These are phyloP conservation scores for Alviniconcha marisindica DNA, from an alignment of 1,140 invertebrate species.

Conservation along the genomic window DNA sequence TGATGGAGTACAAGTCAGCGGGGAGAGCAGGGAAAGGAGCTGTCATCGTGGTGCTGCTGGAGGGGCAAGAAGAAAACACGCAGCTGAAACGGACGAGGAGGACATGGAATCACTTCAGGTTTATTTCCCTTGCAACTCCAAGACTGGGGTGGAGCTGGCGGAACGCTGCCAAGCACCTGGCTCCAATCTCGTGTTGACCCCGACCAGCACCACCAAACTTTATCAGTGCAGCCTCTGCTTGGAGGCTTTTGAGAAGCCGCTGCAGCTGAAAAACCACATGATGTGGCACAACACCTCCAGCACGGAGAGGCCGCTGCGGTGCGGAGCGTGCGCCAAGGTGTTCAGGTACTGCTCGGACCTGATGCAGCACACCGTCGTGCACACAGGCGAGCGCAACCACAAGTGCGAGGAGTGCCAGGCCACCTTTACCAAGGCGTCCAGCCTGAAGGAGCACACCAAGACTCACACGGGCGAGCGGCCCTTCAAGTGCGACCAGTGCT, in stretches of 20 bases:
- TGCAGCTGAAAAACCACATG: not conserved
- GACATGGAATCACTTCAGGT: not conserved
- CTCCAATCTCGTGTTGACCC: not conserved
- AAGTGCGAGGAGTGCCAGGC: slow-evolving; percentile 28
- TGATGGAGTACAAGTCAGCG: too few species aligned
- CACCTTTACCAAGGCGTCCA: slow-evolving; percentile 16
- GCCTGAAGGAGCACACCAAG: slow-evolving; percentile 39
- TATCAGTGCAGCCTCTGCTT: slow-evolving; percentile 20
- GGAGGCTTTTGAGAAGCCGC: not conserved
- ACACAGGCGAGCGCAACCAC: slow-evolving; percentile 17
- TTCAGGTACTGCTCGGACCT: slow-evolving; percentile 5
- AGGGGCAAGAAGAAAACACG: not conserved
- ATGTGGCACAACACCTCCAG: not conserved
- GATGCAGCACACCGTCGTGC: slow-evolving; percentile 26
- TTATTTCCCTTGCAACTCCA: not conserved
- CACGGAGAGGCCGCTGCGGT: slow-evolving; percentile 3
- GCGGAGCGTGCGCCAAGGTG: slow-evolving; percentile 12
- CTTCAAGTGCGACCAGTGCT: slow-evolving; percentile 48
- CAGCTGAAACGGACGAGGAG: not conserved
- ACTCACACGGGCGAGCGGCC: slow-evolving; percentile 46
- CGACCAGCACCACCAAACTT: not conserved
- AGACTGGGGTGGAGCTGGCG: not conserved
- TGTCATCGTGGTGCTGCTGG: too few species aligned
- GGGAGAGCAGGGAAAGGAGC: too few species aligned
- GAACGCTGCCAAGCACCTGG: not conserved